A percentile compares a stretch with the other conserved stretches of the same genome.
Evolutionary conservation across 2,113 vertebrate species (phyloP).

Genomic region (Grallaria varia): DNA sequence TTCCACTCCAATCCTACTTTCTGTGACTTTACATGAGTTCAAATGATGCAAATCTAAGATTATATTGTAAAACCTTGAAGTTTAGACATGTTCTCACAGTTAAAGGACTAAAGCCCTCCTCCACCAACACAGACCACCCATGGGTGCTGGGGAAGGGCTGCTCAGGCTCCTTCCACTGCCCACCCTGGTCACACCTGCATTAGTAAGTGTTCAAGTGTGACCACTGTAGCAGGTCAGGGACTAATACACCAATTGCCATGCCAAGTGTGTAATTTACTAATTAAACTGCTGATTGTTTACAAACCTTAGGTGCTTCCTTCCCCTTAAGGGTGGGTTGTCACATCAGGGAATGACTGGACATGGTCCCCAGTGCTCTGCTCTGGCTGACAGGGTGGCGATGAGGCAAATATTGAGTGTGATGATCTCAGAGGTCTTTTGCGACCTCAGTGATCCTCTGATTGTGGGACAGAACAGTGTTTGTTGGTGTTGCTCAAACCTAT

Average conservation of each 20-base stretch:
- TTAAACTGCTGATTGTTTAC: not conserved
- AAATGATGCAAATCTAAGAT: not conserved
- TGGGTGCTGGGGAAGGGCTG: rapidly evolving
- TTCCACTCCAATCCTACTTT: not conserved
- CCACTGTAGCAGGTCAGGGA: not conserved
- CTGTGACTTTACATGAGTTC: not conserved
- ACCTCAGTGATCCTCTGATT: not conserved
- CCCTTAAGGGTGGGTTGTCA: not conserved
- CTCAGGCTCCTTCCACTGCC: not conserved
- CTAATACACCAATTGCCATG: not conserved
- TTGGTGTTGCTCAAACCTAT: not conserved
- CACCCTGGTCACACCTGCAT: rapidly evolving
- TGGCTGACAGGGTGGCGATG: not conserved
- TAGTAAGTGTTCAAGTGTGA: not conserved
- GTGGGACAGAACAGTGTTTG: rapidly evolving
- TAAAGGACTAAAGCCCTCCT: not conserved
- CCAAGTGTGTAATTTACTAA: not conserved
- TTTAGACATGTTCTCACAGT: not conserved
- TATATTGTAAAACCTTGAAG: not conserved
- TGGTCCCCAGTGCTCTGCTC: not conserved
- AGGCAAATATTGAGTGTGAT: not conserved
- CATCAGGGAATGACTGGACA: not conserved
- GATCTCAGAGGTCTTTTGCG: not conserved
- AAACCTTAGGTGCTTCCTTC: not conserved
- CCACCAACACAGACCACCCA: not conserved